phyloP scores from a whole-genome alignment of 2,888 invertebrate genomes.

The Rotaria magnacalcarata region DNA sequence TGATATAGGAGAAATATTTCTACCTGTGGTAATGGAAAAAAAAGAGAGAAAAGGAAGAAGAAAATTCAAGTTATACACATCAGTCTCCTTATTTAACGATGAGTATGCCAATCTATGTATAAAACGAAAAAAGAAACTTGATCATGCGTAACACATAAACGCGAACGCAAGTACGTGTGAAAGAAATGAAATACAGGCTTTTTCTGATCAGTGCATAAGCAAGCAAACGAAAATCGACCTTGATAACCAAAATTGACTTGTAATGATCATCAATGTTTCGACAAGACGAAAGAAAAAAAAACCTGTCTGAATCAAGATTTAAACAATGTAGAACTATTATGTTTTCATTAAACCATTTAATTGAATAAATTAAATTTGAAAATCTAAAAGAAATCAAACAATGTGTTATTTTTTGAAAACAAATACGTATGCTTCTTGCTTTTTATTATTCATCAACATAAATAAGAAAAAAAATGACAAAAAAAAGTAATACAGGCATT shows the following conservation, averaged over 20 bases:
- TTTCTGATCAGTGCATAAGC: background rate
- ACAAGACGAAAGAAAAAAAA: background rate
- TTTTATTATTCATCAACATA: background rate
- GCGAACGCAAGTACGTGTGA: background rate
- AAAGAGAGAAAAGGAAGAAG: background rate
- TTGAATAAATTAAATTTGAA: background rate
- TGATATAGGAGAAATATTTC: background rate
- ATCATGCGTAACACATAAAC: background rate
- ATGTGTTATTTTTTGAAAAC: background rate
- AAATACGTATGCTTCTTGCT: background rate
- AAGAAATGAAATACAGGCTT: background rate
- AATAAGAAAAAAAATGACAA: background rate
- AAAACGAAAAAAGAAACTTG: background rate
- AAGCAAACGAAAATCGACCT: background rate
- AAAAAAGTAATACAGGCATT: background rate
- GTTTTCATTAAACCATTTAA: background rate
- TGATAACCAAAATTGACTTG: background rate
- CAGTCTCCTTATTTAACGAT: background rate
- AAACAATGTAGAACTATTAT: background rate
- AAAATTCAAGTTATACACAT: background rate
- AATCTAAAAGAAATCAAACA: background rate
- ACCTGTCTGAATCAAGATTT: background rate
- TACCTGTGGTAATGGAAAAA: background rate
- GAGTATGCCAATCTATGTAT: background rate
- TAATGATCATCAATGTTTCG: background rate